These are phyloP conservation scores for Furcifer pardalis DNA, from an alignment of 2,797 vertebrate species.

Conservation along the genomic window DNA sequence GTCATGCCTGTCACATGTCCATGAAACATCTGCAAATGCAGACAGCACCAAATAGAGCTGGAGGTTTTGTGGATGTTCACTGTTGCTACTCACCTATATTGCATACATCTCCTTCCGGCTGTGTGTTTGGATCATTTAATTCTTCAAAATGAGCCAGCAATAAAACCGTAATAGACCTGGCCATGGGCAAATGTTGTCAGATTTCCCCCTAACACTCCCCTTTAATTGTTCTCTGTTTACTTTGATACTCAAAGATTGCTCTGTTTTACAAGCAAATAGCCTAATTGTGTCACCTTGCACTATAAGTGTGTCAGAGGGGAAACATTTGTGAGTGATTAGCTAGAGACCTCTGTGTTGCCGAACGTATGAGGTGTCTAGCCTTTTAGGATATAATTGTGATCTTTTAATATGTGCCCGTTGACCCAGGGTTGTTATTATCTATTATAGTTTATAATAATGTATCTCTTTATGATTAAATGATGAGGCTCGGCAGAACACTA, in stretches of 20 bases:
- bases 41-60: too few species aligned
- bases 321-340: conserved; percentile 86
- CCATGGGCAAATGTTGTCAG: conserved; percentile 69
- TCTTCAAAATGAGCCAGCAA: conserved; percentile 60
- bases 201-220: conserved; percentile 72
- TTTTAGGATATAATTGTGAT: conserved; percentile 91
- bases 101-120: not conserved
- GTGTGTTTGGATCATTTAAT: conserved; percentile 46
- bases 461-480: conserved; percentile 93
- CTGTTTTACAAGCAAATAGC: conserved; percentile 85
- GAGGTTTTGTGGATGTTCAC: too few species aligned
- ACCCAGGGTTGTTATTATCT: conserved; percentile 93
- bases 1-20: too few species aligned
- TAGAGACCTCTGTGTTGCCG: conserved; percentile 82
- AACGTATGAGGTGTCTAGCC: conserved; percentile 86
- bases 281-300: conserved; percentile 85
- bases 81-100: too few species aligned
- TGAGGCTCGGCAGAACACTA: conserved; percentile 87
- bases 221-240: conserved; percentile 87
- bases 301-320: conserved; percentile 83
- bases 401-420: conserved; percentile 94
- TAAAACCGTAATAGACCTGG: conserved; percentile 82
- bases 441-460: conserved; percentile 96
- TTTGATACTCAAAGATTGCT: conserved; percentile 83
- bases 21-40: too few species aligned